phyloP scores from a whole-genome alignment of 2,888 invertebrate species.

The Uropetala carovei region DNA sequence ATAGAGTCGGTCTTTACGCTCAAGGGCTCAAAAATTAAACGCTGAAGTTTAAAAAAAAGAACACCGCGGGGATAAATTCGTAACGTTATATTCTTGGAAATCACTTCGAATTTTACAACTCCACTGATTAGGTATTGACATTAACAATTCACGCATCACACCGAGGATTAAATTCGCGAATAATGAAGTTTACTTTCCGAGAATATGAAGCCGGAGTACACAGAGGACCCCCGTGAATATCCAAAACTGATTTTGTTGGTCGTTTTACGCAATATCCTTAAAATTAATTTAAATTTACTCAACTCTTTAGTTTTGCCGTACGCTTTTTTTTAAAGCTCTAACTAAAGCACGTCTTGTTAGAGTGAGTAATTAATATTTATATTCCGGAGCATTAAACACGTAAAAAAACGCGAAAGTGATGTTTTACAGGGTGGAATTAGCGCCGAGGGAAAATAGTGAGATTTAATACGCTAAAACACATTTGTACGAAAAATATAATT shows the following conservation, averaged over 20 bases:
- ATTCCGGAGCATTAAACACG: not conserved
- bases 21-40: not conserved
- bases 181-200: no score
- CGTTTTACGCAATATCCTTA: no score
- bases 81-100: no score
- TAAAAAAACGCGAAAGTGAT: no score
- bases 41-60: not conserved
- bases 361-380: conserved; percentile 24
- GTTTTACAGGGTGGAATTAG: not conserved
- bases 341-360: not conserved
- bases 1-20: not conserved
- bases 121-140: no score
- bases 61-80: not conserved
- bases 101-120: no score
- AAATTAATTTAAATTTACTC: not conserved
- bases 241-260: no score
- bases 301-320: not conserved
- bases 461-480: not conserved
- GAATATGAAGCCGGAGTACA: no score
- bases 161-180: no score
- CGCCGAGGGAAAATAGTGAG: not conserved
- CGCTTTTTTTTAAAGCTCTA: not conserved
- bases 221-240: no score
- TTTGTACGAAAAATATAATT: not conserved
- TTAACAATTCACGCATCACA: no score